These are phyloP conservation scores for Drosophila arizonae DNA, from an alignment of 1,140 invertebrate genomes.

Conservation along the genomic window DNA sequence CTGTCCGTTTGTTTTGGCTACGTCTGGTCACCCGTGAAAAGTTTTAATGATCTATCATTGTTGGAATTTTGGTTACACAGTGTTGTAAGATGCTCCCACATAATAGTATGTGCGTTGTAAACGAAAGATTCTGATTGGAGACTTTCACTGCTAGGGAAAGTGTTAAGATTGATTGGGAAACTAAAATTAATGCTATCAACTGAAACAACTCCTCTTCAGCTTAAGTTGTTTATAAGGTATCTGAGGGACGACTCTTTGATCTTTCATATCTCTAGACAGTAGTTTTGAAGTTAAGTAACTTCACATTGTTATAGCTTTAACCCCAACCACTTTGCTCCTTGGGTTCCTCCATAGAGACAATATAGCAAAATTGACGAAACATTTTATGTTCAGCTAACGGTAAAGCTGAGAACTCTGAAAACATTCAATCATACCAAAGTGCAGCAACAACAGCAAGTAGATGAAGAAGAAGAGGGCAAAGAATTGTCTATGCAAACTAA, in stretches of 20 bases:
- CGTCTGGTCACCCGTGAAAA: slow-evolving; percentile 30
- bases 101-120: slow-evolving; percentile 3
- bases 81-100: slow-evolving; percentile 25
- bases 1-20: slow-evolving; percentile 16
- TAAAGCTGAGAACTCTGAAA: slow-evolving; percentile 46
- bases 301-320: slow-evolving; percentile 2
- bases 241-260: not conserved
- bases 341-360: slow-evolving; percentile 13
- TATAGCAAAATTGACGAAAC: slow-evolving; percentile 34
- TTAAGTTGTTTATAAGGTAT: not conserved
- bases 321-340: not conserved
- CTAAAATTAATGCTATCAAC: not conserved
- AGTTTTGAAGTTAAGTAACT: not conserved
- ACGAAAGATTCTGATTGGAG: slow-evolving; percentile 21
- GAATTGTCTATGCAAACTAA: slow-evolving; percentile 73
- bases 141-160: slow-evolving; percentile 46
- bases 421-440: slow-evolving; percentile 47
- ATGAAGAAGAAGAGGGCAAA: slow-evolving; percentile 10
- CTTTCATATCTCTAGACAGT: too few relatives aligned
- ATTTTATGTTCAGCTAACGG: slow-evolving; percentile 53
- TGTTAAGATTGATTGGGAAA: slow-evolving; percentile 28
- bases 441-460: slow-evolving; percentile 10
- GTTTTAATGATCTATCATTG: slow-evolving; percentile 51
- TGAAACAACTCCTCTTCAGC: not conserved
- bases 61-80: slow-evolving; percentile 17